Evolutionary conservation across 2,797 vertebrate species (phyloP).

Genomic region (Dromococcyx pavoninus): DNA sequence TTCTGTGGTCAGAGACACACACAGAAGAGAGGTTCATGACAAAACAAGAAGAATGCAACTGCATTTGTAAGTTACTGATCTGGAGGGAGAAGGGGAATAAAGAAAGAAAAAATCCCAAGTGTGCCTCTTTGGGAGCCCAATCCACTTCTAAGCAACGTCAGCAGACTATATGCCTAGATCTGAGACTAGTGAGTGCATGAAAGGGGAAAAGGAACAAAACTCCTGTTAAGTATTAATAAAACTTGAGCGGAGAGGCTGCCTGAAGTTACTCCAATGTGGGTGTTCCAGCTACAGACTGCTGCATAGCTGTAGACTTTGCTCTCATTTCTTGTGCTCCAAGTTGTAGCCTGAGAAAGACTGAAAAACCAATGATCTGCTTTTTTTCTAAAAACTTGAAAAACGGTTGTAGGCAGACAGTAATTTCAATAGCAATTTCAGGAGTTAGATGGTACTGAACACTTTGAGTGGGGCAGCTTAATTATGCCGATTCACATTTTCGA

Average conservation of each 20-base stretch:
- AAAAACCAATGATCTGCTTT: slow-evolving; percentile 74
- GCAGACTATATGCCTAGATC: slow-evolving; percentile 7
- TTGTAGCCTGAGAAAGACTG: slow-evolving; percentile 62
- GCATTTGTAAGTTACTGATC: slow-evolving; percentile 1
- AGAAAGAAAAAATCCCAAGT: not conserved
- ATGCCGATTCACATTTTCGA: slow-evolving; percentile 81
- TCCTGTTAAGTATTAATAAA: not conserved
- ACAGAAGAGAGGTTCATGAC: not conserved
- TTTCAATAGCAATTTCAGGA: slow-evolving; percentile 78
- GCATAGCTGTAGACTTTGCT: slow-evolving; percentile 46
- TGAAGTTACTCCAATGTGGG: not conserved
- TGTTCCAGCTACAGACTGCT: slow-evolving; percentile 44
- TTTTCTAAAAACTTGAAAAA: slow-evolving; percentile 77
- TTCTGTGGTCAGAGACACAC: slow-evolving; percentile 28
- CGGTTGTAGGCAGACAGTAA: slow-evolving; percentile 75
- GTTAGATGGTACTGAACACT: slow-evolving; percentile 71
- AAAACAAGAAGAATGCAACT: slow-evolving; percentile 15
- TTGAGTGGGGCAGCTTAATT: slow-evolving; percentile 67
- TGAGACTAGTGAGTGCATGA: not conserved
- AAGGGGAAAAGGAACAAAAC: not conserved
- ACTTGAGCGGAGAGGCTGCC: not conserved
- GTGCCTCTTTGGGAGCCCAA: not conserved
- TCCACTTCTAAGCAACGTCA: not conserved
- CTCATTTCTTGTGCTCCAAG: slow-evolving; percentile 58
- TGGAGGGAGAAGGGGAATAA: accelerated